Evolutionary conservation across 2,888 invertebrate genomes (phyloP), one percentile per base, ranked within the genome.

Genomic region (Incurvaria masculella): DNA sequence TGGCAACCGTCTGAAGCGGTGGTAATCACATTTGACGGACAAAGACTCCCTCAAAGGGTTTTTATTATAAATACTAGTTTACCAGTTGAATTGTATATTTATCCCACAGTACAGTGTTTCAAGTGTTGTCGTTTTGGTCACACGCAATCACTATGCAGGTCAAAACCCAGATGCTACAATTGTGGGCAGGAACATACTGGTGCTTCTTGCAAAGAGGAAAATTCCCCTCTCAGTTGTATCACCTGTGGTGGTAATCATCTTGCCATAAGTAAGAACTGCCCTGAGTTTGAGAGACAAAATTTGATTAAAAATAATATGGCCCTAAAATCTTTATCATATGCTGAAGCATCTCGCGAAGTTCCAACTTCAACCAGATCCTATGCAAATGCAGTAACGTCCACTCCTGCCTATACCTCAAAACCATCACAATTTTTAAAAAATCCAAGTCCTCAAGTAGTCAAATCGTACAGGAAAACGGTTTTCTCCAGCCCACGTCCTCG

Each of bases 61-160:
- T 47, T 27, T 17, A 16, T 47, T 14, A 26, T 23, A 27, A n/a
- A 42, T 11, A 40, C 42, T 27, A 26, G 26, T 19, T 27, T 47
- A 8, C 16, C n/a, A 2, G 47, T 47, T 8, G 47, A 42, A 18
- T n/a, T 11, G 8, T 47, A 47, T 26, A 16, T 19, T 6, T 47
- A 42, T 27, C 47, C 27, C 5, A 47, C 47, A 16, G 14, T 47
- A 14, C 42, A 40, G 11, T 47, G 47, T 40, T 33, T 39, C 17
- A 17, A 23, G 14, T 47, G 26, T 21, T 42, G 42, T 16, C 14
- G 42, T 3, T 47, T 17, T 27, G 47, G 47, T 4, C 47, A 47
- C 33, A 42, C 42, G 18, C 42, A 42, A 27, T 6, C 2, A 14
- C 11, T 11, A 8, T 47, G 47, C 27, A 11, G 42, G 5, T 47